Percentiles rank a stretch among this genome's conserved stretches.
Evolutionary conservation across 2,113 vertebrate genomes (phyloP).

Genomic region (Rhinoderma darwinii): DNA sequence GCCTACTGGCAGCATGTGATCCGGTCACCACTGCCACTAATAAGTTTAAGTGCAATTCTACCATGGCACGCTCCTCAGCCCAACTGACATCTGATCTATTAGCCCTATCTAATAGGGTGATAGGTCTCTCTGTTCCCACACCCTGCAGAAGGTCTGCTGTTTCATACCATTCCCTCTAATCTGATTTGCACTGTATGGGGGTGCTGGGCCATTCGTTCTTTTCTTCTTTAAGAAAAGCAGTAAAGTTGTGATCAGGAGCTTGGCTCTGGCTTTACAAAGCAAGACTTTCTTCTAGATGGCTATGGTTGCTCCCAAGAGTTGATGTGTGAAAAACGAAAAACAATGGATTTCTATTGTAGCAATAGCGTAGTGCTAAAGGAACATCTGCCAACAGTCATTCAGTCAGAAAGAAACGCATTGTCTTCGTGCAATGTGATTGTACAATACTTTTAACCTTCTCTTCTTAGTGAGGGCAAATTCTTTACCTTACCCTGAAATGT

Average conservation of each 20-base stretch:
- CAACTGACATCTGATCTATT: constrained; percentile 51
- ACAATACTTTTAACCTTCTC: constrained; percentile 34
- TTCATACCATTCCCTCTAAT: constrained; percentile 41
- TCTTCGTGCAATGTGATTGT: neutral
- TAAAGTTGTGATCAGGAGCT: constrained; percentile 26
- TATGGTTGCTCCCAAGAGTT: neutral
- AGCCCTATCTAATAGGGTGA: constrained; percentile 49
- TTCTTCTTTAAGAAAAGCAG: constrained; percentile 36
- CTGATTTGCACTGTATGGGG: constrained; percentile 48
- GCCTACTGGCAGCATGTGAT: neutral
- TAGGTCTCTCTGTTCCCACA: constrained; percentile 50
- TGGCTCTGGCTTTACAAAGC: constrained; percentile 12
- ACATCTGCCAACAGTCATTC: constrained; percentile 36
- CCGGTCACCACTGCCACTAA: constrained; percentile 35
- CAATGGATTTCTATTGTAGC: neutral
- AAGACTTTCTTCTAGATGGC: constrained; percentile 6
- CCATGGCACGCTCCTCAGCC: constrained; percentile 33
- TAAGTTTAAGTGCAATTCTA: constrained; percentile 21
- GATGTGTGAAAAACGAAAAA: constrained; percentile 20
- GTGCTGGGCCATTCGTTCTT: constrained; percentile 22
- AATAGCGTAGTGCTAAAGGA: neutral
- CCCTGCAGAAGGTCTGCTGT: constrained; percentile 45
- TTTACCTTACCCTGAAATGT: constrained; percentile 24
- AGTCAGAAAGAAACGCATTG: constrained; percentile 13
- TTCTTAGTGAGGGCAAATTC: constrained; percentile 6